These are phyloP conservation scores for Bombus pascuorum DNA, from an alignment of 1,140 invertebrate genomes.

Conservation along the genomic window DNA sequence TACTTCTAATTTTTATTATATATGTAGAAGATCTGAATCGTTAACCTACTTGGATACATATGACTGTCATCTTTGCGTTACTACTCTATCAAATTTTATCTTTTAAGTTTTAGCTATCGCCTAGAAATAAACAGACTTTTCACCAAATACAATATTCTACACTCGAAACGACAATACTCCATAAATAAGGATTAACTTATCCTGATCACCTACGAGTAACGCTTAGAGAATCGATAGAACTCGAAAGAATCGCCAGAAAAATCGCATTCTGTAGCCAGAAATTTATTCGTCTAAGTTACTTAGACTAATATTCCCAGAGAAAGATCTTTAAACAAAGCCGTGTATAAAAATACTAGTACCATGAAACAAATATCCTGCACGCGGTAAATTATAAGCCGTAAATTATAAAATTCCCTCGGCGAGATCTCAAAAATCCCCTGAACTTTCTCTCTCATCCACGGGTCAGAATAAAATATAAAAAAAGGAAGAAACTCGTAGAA, in stretches of 20 bases:
- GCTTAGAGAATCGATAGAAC: background rate
- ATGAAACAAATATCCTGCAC: background rate
- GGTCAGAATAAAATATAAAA: background rate
- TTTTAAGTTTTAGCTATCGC: too few relatives aligned
- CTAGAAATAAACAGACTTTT: too few relatives aligned
- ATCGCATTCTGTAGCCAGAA: background rate
- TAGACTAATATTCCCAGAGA: background rate
- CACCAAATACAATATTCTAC: too few relatives aligned
- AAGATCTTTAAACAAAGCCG: background rate
- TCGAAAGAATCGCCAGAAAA: background rate
- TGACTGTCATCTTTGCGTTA: too few relatives aligned
- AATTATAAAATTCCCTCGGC: background rate
- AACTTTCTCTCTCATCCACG: background rate
- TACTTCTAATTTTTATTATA: background rate
- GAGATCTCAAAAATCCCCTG: background rate
- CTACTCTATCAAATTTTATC: too few relatives aligned
- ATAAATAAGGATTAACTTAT: too few relatives aligned
- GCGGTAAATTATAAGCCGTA: background rate
- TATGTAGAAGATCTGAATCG: background rate
- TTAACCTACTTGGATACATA: background rate
- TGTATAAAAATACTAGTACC: background rate
- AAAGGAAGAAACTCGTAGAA: background rate
- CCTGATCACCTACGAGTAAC: too few relatives aligned
- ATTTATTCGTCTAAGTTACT: background rate
- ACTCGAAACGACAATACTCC: too few relatives aligned